These are phyloP conservation scores for Caerostris extrusa DNA, from an alignment of 1,140 invertebrate species.

Conservation along the genomic window DNA sequence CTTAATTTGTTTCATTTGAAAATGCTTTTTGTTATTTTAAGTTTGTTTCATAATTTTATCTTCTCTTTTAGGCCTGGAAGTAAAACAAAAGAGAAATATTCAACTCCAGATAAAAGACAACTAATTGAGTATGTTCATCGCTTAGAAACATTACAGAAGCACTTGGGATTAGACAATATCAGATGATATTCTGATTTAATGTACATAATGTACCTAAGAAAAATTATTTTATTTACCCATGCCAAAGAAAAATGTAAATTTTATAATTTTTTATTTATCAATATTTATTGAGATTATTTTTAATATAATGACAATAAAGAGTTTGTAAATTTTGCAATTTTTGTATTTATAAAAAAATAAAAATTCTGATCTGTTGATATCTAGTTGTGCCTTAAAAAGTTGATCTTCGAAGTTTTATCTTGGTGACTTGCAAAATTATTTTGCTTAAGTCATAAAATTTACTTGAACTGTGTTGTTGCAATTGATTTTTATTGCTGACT, in stretches of 20 bases:
- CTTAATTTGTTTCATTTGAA: too few species aligned
- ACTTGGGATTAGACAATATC: conserved; percentile 56
- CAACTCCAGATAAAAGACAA: conserved; percentile 5
- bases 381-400: conserved; percentile 50
- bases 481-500: neutral
- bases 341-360: conserved; percentile 14
- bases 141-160: conserved; percentile 49
- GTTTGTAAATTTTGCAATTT: conserved; percentile 42
- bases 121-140: conserved; percentile 51
- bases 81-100: conserved; percentile 3
- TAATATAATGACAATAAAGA: neutral
- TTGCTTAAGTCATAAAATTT: neutral
- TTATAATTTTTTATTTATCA: conserved; percentile 34
- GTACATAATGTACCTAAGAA: conserved; percentile 24
- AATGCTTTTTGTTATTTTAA: too few species aligned
- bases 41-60: too few species aligned
- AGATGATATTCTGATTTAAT: conserved; percentile 47
- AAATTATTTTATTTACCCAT: conserved; percentile 43
- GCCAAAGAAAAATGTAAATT: conserved; percentile 66
- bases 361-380: conserved; percentile 24
- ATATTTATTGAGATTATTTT: conserved; percentile 52
- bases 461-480: neutral
- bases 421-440: neutral
- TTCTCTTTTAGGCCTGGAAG: conserved; percentile 21
- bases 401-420: neutral